phyloP scores from a whole-genome alignment of 1,140 invertebrate species.

The Listronotus oregonensis region DNA sequence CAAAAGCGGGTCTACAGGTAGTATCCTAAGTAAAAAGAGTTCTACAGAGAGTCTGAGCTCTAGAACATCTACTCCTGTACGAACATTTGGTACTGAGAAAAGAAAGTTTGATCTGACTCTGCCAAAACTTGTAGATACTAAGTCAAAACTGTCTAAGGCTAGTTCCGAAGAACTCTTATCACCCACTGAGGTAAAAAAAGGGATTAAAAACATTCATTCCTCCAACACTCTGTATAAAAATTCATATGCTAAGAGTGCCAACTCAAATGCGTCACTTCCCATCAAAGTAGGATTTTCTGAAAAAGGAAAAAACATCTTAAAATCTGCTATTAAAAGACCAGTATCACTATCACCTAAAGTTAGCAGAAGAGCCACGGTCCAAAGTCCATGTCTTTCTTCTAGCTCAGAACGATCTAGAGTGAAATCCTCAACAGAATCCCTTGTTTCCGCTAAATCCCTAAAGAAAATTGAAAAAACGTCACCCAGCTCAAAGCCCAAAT shows the following conservation, averaged over 20 bases:
- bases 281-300: slow-evolving; percentile 58
- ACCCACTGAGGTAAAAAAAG: slow-evolving; percentile 64
- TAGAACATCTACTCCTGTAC: slow-evolving; percentile 55
- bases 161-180: slow-evolving; percentile 63
- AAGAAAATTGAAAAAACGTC: slow-evolving; percentile 27
- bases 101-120: slow-evolving; percentile 43
- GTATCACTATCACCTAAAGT: slow-evolving; percentile 23
- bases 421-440: slow-evolving; percentile 48
- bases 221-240: slow-evolving; percentile 56
- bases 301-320: slow-evolving; percentile 57
- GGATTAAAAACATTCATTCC: slow-evolving; percentile 57
- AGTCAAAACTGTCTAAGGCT: slow-evolving; percentile 55
- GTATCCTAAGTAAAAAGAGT: slow-evolving; percentile 28
- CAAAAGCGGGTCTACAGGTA: slow-evolving; percentile 36
- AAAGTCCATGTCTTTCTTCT: slow-evolving; percentile 37
- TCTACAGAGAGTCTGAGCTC: slow-evolving; percentile 34
- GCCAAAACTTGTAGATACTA: slow-evolving; percentile 8
- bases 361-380: slow-evolving; percentile 11
- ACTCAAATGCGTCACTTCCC: slow-evolving; percentile 58
- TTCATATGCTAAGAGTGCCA: slow-evolving; percentile 53
- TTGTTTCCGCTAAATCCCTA: slow-evolving; percentile 41
- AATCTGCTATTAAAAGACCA: slow-evolving; percentile 25
- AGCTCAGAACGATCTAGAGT: slow-evolving; percentile 40
- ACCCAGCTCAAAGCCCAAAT: slow-evolving; percentile 1
- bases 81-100: slow-evolving; percentile 55